Base-by-base conservation (phyloP, 2,797 vertebrate genomes). In the Tadarida brasiliensis region DNA sequence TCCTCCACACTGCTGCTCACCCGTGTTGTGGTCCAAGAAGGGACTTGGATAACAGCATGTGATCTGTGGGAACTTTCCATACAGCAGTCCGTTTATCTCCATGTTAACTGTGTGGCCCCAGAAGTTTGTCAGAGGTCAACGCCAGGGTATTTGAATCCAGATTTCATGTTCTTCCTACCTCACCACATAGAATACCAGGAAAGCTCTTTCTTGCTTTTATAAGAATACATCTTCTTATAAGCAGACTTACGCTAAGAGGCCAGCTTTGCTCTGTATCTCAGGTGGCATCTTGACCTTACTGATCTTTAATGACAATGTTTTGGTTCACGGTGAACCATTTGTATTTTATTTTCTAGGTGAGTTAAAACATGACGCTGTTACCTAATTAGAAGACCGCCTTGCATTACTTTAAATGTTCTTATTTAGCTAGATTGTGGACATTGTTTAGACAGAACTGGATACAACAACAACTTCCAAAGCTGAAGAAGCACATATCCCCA, bases 311-410 rank as follows among this genome's bases (percentile, higher is more conserved):
- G 51, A 35, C 2, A 56, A 54, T 90, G 54, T 67, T 74, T 91
- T 70, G 67, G 85, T 33, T 81, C 14, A 81, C 54, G 4, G 4
- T 77, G 68, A 91, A 26, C 39, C 28, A 51, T 65, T 87, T 56
- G 1, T 39, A 11, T 88, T 84, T 90, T 70, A 15, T 88, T 94
- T 87, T 87, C 10, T 80, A 87, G 26, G 35, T 57, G 19, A 11
- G 57, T 84, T 86, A 93, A 86, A 51, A 81, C 28, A 88, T 93
- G 67, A 74, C 30, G 4, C 30, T 73, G 7, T 49, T 70, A 74
- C 11, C 11, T 80, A 88, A n/a, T 86, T 88, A 93, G 22, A 91
- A 89, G 26, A 51, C 10, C 61, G 90, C 92, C 71, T 16, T 39
- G 0, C 8, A 47, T 86, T 61, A 82, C 39, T 92, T 65, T 74